Base-by-base conservation (phyloP, 2,888 invertebrate species). In the Eupithecia insigniata region DNA sequence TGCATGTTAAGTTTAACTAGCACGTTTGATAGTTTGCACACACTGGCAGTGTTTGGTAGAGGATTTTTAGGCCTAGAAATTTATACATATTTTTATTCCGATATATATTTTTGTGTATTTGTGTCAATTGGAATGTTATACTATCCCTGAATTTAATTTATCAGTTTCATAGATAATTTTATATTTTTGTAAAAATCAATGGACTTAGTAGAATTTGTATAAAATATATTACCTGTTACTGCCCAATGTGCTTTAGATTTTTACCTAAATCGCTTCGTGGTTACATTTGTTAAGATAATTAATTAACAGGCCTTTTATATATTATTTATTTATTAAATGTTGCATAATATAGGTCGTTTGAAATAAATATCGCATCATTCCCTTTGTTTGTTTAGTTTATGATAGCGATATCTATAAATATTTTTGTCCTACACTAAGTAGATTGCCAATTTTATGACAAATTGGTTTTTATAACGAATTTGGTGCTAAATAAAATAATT, bases 301-400 rank as follows among this genome's bases (percentile, higher is more conserved):
- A 22, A 64, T 39, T 64, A 64, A 36, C 36, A 58, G 70, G 76
- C 71, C 62, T 66, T 62, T 46, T 68, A 64, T 70, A n/a, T n/a
- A n/a, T n/a, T n/a, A 64, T 16, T 34, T 14, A n/a, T 64, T 30
- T 34, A 34, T 34, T 12, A 30, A 72, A 73, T 67, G 30, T 73
- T 67, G 67, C 74, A 62, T 71, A n/a, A 18, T 70, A 64, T 71
- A 71, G 71, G 62, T 62, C 22, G 71, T 73, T 67, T 68, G 73
- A 81, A 83, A 80, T 90, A 81, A 83, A 80, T 90, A 89, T 92
- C 90, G 91, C 91, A 87, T 91, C 92, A 92, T 93, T 93, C 92
- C 92, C 90, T 84, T 83, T 82, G 83, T 84, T 83, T 82, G 83
- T 76, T 81, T 91, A 89, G 86, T 85, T 64, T 84, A 83, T 89